Evolutionary conservation across 2,797 vertebrate genomes (phyloP).

Genomic region (Sarcophilus harrisii): DNA sequence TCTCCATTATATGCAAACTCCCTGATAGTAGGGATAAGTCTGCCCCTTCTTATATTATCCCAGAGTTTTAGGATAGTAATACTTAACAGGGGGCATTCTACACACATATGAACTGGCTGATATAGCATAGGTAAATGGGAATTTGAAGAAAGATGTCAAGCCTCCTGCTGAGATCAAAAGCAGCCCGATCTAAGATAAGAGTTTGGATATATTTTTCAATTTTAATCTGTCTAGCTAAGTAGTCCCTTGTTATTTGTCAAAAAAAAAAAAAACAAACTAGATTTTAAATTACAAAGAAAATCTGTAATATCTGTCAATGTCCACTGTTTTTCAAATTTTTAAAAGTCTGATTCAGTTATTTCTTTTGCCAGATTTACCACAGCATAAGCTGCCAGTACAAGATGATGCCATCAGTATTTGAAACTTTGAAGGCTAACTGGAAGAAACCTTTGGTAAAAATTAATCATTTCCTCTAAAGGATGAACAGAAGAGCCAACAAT

Average conservation of each 20-base stretch:
- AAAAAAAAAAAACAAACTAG: slow-evolving; percentile 6
- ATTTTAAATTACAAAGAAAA: slow-evolving; percentile 46
- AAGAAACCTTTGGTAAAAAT: slow-evolving; percentile 33
- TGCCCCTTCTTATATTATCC: neutral
- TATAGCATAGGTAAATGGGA: neutral
- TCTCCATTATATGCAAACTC: neutral
- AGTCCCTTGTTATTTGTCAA: slow-evolving; percentile 18
- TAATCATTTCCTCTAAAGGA: slow-evolving; percentile 65
- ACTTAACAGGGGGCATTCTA: neutral
- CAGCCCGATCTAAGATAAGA: neutral
- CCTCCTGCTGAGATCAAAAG: slow-evolving; percentile 10
- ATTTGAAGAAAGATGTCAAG: slow-evolving; percentile 1
- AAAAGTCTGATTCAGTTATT: slow-evolving; percentile 40
- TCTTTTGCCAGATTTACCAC: slow-evolving; percentile 55
- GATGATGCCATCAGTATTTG: slow-evolving; percentile 60
- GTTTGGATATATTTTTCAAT: neutral
- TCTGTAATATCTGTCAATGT: slow-evolving; percentile 60
- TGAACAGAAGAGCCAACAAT: slow-evolving; percentile 31
- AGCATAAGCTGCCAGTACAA: slow-evolving; percentile 52
- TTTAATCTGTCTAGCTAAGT: slow-evolving; percentile 3
- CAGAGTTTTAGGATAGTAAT: neutral
- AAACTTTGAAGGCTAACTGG: slow-evolving; percentile 66
- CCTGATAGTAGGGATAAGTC: neutral
- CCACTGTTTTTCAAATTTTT: slow-evolving; percentile 41
- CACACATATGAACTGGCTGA: neutral